Percentiles rank a stretch among this genome's conserved stretches.
Conservation (phyloP, 2,888 invertebrate species). For the Cheilosia urbana region DNA sequence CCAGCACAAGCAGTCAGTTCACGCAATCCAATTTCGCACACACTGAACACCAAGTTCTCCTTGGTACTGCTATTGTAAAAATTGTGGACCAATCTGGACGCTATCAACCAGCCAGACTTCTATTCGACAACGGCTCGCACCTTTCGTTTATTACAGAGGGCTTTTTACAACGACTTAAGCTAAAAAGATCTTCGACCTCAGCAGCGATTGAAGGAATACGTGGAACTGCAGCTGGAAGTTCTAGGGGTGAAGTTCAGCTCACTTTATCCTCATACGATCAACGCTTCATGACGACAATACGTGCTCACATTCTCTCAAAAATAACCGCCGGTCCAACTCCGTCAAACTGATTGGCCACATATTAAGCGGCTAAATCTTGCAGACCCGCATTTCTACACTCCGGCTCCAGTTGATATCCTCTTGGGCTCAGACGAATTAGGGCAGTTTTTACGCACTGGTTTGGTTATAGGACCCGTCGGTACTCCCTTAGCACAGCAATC, state of each 20-base stretch:
- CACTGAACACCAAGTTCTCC: constrained; percentile 9
- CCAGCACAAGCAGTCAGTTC: constrained; percentile 1
- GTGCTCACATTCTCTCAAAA: no score
- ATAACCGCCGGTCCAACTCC: no score
- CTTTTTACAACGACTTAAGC: constrained; percentile 44
- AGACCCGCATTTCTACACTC: no score
- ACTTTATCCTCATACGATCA: constrained; percentile 9
- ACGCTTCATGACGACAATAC: constrained; percentile 7
- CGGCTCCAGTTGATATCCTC: no score
- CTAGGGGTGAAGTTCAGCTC: constrained; percentile 18
- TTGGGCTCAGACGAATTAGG: no score
- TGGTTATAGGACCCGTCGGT: no score
- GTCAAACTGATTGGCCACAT: no score
- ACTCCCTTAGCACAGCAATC: no score
- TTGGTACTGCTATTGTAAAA: constrained; percentile 23
- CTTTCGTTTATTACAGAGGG: constrained; percentile 50
- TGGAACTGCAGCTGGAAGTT: constrained; percentile 15
- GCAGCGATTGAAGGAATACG: constrained; percentile 49
- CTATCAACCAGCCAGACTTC: constrained; percentile 12
- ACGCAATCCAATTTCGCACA: neutral
- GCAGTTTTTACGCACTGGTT: no score
- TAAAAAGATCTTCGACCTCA: constrained; percentile 27
- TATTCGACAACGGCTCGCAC: constrained; percentile 19
- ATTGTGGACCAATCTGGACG: constrained; percentile 16
- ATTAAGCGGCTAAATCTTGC: no score